A percentile compares a stretch with the other conserved stretches of the same genome.
phyloP scores from a whole-genome alignment of 2,113 vertebrate genomes.

The Entomyzon cyanotis region DNA sequence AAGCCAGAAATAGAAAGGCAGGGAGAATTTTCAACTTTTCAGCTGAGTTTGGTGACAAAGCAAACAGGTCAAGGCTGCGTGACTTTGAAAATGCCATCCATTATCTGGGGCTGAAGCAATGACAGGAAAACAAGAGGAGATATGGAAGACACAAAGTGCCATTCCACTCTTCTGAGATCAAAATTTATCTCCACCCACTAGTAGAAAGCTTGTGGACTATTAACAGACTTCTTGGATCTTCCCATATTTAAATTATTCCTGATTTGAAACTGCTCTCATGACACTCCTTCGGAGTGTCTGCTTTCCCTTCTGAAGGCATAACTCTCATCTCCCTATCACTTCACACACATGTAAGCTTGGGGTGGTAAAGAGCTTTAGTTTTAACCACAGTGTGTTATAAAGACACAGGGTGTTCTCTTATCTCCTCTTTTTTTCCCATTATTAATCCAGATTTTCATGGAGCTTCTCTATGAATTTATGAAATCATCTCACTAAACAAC shows the following conservation, averaged over 20 bases:
- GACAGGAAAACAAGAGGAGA: not conserved
- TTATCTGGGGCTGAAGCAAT: not conserved
- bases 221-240: not conserved
- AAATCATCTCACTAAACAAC: not conserved
- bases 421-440: not conserved
- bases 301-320: not conserved
- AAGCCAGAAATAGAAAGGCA: not conserved
- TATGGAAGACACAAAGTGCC: not conserved
- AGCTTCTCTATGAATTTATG: not conserved
- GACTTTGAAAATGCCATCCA: constrained; percentile 15
- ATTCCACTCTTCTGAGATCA: not conserved
- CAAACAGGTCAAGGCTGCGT: constrained; percentile 11
- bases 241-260: not conserved
- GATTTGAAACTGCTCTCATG: not conserved
- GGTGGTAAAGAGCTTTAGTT: not conserved
- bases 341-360: not conserved
- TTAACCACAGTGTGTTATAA: not conserved
- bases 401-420: not conserved
- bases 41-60: not conserved
- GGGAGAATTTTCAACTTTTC: not conserved
- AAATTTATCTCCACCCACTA: not conserved
- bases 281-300: not conserved
- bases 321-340: not conserved
- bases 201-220: not conserved
- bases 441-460: not conserved